These are phyloP conservation scores for Acanthosoma haemorrhoidale DNA, from an alignment of 2,888 invertebrate genomes.

Conservation along the genomic window DNA sequence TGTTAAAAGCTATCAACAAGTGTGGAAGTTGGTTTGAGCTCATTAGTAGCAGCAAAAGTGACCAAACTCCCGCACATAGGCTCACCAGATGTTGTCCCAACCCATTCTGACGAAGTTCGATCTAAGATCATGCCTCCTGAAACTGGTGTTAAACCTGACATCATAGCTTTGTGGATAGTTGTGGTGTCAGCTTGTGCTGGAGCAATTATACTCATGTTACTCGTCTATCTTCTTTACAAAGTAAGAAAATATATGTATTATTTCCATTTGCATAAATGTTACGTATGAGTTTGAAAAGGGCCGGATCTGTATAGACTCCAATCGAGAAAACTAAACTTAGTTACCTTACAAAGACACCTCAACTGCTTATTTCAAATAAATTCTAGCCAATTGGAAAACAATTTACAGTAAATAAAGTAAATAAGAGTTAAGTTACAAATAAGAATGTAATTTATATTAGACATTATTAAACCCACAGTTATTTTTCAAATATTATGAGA, in stretches of 20 bases:
- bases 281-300: no score
- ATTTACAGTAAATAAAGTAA: no score
- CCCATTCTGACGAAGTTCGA: slow-evolving; percentile 64
- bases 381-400: no score
- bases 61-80: slow-evolving; percentile 68
- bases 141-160: slow-evolving; percentile 58
- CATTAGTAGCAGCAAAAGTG: slow-evolving; percentile 67
- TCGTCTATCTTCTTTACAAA: slow-evolving; percentile 75
- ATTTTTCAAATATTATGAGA: no score
- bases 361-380: no score
- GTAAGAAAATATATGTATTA: slow-evolving; percentile 51
- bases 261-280: no score
- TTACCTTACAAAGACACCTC: no score
- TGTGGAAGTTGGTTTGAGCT: slow-evolving; percentile 64
- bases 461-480: no score
- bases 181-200: slow-evolving; percentile 78
- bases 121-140: slow-evolving; percentile 65
- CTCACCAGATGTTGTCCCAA: slow-evolving; percentile 55
- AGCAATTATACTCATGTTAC: slow-evolving; percentile 67
- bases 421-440: no score
- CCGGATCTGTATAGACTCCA: no score
- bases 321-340: no score
- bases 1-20: slow-evolving; percentile 48
- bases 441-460: no score
- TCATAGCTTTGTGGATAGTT: slow-evolving; percentile 81